Percentiles rank a stretch among this genome's conserved stretches.
These are phyloP conservation scores for Kuschelorhynchus macadamiae DNA, from an alignment of 2,888 invertebrate species.

Conservation along the genomic window DNA sequence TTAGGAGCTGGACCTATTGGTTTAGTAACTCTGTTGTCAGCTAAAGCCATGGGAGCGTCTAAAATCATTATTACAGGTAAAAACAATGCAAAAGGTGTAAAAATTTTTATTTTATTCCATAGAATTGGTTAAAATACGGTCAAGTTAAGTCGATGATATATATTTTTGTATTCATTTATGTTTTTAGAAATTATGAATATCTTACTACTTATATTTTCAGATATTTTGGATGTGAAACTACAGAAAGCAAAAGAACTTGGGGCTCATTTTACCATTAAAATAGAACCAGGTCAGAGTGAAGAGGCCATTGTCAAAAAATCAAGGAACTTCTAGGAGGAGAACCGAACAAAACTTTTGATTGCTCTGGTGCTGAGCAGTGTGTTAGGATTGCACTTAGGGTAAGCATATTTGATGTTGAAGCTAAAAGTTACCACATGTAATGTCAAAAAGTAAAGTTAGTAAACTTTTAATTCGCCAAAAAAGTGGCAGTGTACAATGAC, in stretches of 20 bases:
- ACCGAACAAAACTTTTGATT: constrained; percentile 88
- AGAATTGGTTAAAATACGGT: too few species aligned
- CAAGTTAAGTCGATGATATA: too few species aligned
- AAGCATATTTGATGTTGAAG: constrained; percentile 2
- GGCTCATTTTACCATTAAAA: constrained; percentile 79
- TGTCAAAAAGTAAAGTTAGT: too few species aligned
- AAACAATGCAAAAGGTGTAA: too few species aligned
- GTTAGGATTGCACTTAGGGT: constrained; percentile 84
- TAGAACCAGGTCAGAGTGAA: constrained; percentile 72
- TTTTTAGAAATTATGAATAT: too few species aligned
- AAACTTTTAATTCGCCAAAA: too few species aligned
- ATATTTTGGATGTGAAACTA: constrained; percentile 75
- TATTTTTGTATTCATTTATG: too few species aligned
- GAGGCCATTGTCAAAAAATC: constrained; percentile 74
- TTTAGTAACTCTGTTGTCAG: constrained; percentile 83
- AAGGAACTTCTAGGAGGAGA: constrained; percentile 74
- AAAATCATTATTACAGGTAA: constrained; percentile 85
- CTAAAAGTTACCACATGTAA: too few species aligned
- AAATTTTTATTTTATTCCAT: too few species aligned
- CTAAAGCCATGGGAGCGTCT: constrained; percentile 88
- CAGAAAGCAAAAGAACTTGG: constrained; percentile 84
- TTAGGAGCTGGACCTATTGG: constrained; percentile 93
- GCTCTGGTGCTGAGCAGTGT: constrained; percentile 87
- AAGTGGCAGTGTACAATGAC: too few species aligned
- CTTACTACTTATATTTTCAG: too few species aligned